phyloP scores from a whole-genome alignment of 2,797 vertebrate species.

The Centroberyx gerrardi region DNA sequence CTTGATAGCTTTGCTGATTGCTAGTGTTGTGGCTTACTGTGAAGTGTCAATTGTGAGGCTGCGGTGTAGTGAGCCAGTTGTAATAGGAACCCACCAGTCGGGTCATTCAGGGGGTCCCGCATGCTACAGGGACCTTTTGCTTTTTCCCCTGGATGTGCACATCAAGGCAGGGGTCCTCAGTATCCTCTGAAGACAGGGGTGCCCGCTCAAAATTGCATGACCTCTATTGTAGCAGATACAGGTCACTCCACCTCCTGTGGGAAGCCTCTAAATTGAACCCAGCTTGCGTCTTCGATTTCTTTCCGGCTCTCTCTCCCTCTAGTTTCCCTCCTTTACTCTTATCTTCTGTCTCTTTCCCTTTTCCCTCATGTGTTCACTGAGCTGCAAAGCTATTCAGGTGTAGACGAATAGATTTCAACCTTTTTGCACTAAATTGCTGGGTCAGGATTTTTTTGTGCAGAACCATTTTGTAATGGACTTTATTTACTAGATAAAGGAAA shows the following conservation, averaged over 20 bases:
- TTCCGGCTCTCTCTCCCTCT: constrained; percentile 75
- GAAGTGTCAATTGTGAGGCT: constrained; percentile 77
- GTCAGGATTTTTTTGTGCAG: constrained; percentile 82
- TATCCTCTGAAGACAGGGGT: constrained; percentile 82
- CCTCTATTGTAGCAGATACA: constrained; percentile 87
- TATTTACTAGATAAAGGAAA: constrained; percentile 86
- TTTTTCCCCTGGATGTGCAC: constrained; percentile 80
- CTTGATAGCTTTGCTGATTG: constrained; percentile 81
- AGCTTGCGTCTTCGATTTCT: constrained; percentile 88
- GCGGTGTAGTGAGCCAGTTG: constrained; percentile 74
- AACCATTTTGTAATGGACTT: constrained; percentile 84
- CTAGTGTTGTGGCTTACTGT: constrained; percentile 72
- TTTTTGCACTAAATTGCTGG: constrained; percentile 81
- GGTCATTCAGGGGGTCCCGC: constrained; percentile 81
- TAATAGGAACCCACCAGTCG: constrained; percentile 83
- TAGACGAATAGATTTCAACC: constrained; percentile 84
- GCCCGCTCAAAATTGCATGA: constrained; percentile 87
- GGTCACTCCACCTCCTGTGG: constrained; percentile 87
- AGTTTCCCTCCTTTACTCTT: constrained; percentile 76
- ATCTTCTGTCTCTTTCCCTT: constrained; percentile 79
- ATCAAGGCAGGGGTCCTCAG: constrained; percentile 80
- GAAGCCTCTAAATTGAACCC: constrained; percentile 89
- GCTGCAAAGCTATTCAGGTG: constrained; percentile 88
- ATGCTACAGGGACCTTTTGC: constrained; percentile 81
- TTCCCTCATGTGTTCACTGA: constrained; percentile 86